phyloP scores from a whole-genome alignment of 2,797 vertebrate genomes.

The Protonibea diacanthus region DNA sequence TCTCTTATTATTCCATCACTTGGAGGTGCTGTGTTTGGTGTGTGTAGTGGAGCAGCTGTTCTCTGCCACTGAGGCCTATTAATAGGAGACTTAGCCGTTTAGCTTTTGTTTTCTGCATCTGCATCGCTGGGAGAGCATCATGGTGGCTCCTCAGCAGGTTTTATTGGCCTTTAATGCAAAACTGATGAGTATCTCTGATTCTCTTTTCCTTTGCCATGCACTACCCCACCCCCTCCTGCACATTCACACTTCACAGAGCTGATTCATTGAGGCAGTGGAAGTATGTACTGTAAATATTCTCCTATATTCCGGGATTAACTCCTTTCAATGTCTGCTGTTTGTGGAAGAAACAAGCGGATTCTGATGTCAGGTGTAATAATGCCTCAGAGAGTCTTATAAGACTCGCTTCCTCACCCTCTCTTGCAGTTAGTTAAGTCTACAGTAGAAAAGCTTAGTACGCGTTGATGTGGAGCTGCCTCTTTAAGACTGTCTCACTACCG shows the following conservation, averaged over 20 bases:
- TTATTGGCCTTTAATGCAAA: constrained; percentile 35
- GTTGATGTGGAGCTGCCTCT: constrained; percentile 74
- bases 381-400: constrained; percentile 51
- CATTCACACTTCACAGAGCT: constrained; percentile 27
- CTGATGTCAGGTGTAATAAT: constrained; percentile 31
- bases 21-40: constrained; percentile 76
- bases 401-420: constrained; percentile 61
- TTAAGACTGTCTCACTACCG: constrained; percentile 86
- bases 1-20: constrained; percentile 82
- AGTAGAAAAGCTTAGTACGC: constrained; percentile 57
- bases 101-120: constrained; percentile 77
- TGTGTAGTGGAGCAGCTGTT: constrained; percentile 85
- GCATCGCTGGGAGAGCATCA: constrained; percentile 53
- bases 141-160: constrained; percentile 42
- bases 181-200: constrained; percentile 35
- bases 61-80: constrained; percentile 83
- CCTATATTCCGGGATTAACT: constrained; percentile 11
- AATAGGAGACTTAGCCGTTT: constrained; percentile 80
- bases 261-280: constrained; percentile 32
- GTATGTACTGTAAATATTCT: constrained; percentile 1
- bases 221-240: not conserved
- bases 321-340: constrained; percentile 19
- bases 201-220: constrained; percentile 17
- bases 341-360: constrained; percentile 12
- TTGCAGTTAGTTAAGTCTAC: constrained; percentile 74